A percentile compares a stretch with the other conserved stretches of the same genome.
Evolutionary conservation across 2,113 vertebrate species (phyloP).

Genomic region (Pomatorhinus ruficollis): DNA sequence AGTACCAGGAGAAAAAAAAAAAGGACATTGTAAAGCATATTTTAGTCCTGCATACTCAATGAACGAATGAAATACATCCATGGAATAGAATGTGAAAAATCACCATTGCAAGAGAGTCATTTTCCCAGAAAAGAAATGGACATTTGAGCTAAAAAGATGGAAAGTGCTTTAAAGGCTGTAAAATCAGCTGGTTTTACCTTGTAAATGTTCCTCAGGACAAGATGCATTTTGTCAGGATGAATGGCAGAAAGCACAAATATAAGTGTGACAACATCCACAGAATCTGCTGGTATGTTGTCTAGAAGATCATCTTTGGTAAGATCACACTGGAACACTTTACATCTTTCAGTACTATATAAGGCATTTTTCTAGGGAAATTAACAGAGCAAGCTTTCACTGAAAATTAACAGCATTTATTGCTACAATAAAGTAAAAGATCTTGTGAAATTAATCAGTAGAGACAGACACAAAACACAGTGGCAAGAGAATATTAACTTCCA

Average conservation of each 20-base stretch:
- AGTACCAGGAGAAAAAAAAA: not conserved
- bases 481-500: not conserved
- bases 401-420: not conserved
- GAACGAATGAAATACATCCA: not conserved
- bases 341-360: constrained; percentile 80
- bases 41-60: not conserved
- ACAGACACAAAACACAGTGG: not conserved
- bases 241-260: constrained; percentile 95
- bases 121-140: not conserved
- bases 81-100: not conserved
- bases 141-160: not conserved
- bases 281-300: constrained; percentile 76
- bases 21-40: not conserved
- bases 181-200: constrained; percentile 73
- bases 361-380: constrained; percentile 81
- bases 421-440: not conserved
- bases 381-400: not conserved
- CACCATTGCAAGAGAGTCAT: not conserved
- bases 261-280: constrained; percentile 86
- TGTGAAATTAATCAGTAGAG: not conserved
- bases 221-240: constrained; percentile 94
- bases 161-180: not conserved
- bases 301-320: constrained; percentile 89
- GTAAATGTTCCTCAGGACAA: constrained; percentile 84
- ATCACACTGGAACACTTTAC: constrained; percentile 93